These are phyloP conservation scores for Rugalucina vietnamica DNA, from an alignment of 2,888 invertebrate genomes.

Conservation along the genomic window DNA sequence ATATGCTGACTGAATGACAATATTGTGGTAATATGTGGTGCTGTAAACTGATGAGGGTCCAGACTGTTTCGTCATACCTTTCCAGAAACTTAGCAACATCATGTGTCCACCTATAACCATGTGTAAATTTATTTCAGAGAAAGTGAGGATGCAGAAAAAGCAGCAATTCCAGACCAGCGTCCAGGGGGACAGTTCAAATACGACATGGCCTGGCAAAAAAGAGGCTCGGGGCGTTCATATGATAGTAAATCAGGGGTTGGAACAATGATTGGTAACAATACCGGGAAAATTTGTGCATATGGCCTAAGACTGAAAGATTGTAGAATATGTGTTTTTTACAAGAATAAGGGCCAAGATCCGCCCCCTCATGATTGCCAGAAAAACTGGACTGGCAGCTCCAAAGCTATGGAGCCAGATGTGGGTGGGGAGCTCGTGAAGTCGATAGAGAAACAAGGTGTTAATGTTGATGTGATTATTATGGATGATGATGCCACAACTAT, in stretches of 20 bases:
- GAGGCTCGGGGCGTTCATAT: constrained; percentile 24
- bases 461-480: constrained; percentile 25
- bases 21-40: no score
- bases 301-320: constrained; percentile 25
- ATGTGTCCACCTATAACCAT: no score
- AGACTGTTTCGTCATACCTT: no score
- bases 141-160: no score
- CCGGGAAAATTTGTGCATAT: constrained; percentile 18
- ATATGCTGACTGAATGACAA: no score
- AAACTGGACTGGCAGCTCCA: constrained; percentile 37
- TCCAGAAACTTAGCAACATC: no score
- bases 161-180: neutral
- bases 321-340: constrained; percentile 16
- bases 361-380: constrained; percentile 13
- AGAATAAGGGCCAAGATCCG: neutral
- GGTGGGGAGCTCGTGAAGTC: constrained; percentile 16
- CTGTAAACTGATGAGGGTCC: no score
- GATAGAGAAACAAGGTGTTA: constrained; percentile 14
- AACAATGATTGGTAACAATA: constrained; percentile 23
- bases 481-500: constrained; percentile 45
- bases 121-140: no score
- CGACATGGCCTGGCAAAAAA: constrained; percentile 45
- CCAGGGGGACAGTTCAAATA: constrained; percentile 27
- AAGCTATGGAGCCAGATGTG: constrained; percentile 45
- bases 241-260: constrained; percentile 38